Evolutionary conservation across 2,888 invertebrate genomes (phyloP), one percentile per base, ranked within the genome.

Genomic region (Aphodius granarius): DNA sequence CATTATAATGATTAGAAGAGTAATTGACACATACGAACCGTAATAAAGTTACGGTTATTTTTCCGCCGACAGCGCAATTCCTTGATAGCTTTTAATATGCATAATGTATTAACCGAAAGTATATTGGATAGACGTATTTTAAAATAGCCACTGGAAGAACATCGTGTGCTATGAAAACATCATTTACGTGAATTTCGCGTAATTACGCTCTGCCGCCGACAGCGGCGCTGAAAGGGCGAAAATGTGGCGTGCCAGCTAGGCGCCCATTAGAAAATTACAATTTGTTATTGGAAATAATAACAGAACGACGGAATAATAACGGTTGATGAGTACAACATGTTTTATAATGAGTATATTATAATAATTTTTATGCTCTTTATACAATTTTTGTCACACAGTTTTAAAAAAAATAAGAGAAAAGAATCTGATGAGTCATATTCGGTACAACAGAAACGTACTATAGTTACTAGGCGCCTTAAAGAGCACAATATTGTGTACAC

Each of bases 191-290:
- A 68, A 68, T 68, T 68, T 68, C 16, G 68, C 22, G 20, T 22
- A 68, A 68, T 68, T 68, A 68, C 20, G 68, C 21, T 21, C n/a
- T 13, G 43, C 43, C 13, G 19, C 68, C 9, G 22, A 22, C 20
- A 19, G 65, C 65, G 68, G 20, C 22, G n/a, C 21, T 68, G 20
- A 68, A 68, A 68, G 20, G 68, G 22, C 20, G 22, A 68, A 68
- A 68, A 68, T 21, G 68, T 68, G 68, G 68, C 68, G 68, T 68
- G 68, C 68, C 22, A 43, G 68, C 22, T 71, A 68, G 68, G 68
- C 68, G 68, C 21, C 68, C 68, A 73, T 73, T 73, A 73, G 66
- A 73, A 73, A 73, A 73, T 73, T 73, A 73, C 66, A 73, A 73
- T 73, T 73, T 73, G 66, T 73, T 73, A 73, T 73, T 66, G 43